phyloP scores from a whole-genome alignment of 2,113 vertebrate species.

The Strigops habroptila region DNA sequence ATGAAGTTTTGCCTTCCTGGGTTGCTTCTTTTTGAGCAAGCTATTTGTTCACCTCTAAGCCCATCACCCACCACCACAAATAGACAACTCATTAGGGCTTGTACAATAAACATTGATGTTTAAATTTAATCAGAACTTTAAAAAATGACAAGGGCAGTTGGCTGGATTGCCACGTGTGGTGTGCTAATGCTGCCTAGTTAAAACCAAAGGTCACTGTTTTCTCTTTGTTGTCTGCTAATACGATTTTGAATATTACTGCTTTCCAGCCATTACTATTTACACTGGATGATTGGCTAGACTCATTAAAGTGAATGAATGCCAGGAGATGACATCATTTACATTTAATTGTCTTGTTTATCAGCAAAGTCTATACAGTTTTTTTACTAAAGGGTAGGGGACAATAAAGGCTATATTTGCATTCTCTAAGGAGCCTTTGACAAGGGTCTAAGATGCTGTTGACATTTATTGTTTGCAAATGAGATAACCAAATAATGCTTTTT shows the following conservation, averaged over 20 bases:
- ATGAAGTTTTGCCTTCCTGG: not conserved
- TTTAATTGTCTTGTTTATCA: constrained; percentile 79
- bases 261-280: constrained; percentile 40
- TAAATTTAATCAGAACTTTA: constrained; percentile 75
- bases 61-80: constrained; percentile 28
- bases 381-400: constrained; percentile 71
- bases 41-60: constrained; percentile 33
- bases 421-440: constrained; percentile 49
- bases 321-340: constrained; percentile 75
- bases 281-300: constrained; percentile 54
- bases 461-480: constrained; percentile 75
- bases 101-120: constrained; percentile 68
- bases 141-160: constrained; percentile 58
- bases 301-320: constrained; percentile 60
- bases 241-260: constrained; percentile 53
- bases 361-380: constrained; percentile 65
- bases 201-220: constrained; percentile 82
- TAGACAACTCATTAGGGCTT: constrained; percentile 68
- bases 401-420: constrained; percentile 70
- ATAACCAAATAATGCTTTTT: constrained; percentile 35
- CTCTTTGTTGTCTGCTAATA: constrained; percentile 66
- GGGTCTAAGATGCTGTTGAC: constrained; percentile 48
- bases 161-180: constrained; percentile 22
- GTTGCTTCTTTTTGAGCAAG: not conserved
- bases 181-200: constrained; percentile 58